Evolutionary conservation across 2,797 vertebrate species (phyloP), one percentile per base, ranked within the genome.

Genomic region (Neosilurus mollespiculum): DNA sequence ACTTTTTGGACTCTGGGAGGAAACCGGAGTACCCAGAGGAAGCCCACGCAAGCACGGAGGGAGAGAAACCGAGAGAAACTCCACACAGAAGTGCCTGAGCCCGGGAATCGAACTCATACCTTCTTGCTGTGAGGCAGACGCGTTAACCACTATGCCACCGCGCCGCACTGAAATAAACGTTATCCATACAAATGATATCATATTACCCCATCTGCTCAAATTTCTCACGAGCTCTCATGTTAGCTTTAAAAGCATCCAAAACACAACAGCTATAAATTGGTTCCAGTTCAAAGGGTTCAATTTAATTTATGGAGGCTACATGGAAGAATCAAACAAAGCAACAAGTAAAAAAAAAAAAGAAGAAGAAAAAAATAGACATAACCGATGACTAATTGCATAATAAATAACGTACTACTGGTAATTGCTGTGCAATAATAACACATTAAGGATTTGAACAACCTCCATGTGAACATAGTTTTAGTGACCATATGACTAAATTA

Each of bases 401-500:
- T 79, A 73, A 65, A 67, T 82, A 82, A 82, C 4, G 51, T 66
- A 62, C 77, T 80, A 64, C 69, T 65, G 62, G 77, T 71, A 84
- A 84, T 75, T 85, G 70, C 72, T 10, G 14, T 65, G 56, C 58
- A 80, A 84, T 78, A 56, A 78, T 81, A 80, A 69, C 59, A 56
- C 72, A 84, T 81, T 12, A 83, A 59, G 73, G 78, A 54, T 58
- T 64, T 81, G 53, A 77, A 83, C 64, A 24, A 81, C 61, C 24
- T 81, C 59, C 65, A 49, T 80, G 51, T 72, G 58, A 56, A 65
- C 72, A 78, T 53, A 80, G 80, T 61, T 84, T 80, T 69, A 76
- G 81, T 82, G 84, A 81, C 79, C 84, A 80, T 56, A 82, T 77
- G 70, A 84, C 58, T 72, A 65, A 80, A 81, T 82, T 78, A 81